These are phyloP conservation scores for Mamestra brassicae DNA, from an alignment of 2,888 invertebrate genomes.

Conservation along the genomic window DNA sequence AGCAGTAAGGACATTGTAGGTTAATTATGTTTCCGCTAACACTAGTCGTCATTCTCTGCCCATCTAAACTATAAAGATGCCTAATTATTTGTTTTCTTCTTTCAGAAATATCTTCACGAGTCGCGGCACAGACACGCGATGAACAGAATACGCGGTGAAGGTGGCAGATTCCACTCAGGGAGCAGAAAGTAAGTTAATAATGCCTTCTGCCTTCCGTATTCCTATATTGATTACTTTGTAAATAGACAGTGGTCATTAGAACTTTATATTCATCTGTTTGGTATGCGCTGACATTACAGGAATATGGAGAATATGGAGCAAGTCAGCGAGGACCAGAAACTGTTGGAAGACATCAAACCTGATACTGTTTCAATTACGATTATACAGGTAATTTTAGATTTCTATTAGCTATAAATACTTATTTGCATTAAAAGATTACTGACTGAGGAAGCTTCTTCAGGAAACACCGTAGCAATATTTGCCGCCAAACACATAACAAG, in stretches of 20 bases:
- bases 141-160: slow-evolving; percentile 99
- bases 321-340: slow-evolving; percentile 72
- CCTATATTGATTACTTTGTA: neutral
- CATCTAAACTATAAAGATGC: too few species aligned
- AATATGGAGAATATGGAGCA: slow-evolving; percentile 77
- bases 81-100: slow-evolving; percentile 22
- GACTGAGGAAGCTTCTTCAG: too few species aligned
- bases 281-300: slow-evolving; percentile 66
- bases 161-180: slow-evolving; percentile 97
- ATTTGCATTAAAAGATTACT: too few species aligned
- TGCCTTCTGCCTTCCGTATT: neutral
- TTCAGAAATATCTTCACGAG: slow-evolving; percentile 99
- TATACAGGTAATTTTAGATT: slow-evolving; percentile 79
- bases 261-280: slow-evolving; percentile 57
- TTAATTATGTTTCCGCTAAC: too few species aligned
- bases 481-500: too few species aligned
- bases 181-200: slow-evolving; percentile 84
- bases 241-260: neutral
- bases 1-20: too few species aligned
- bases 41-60: too few species aligned
- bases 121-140: slow-evolving; percentile 99
- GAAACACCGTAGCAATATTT: too few species aligned
- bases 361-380: slow-evolving; percentile 88
- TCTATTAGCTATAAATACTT: neutral
- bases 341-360: slow-evolving; percentile 85